Conservation (phyloP, 2,797 vertebrate genomes). For the Fundulus diaphanus region DNA sequence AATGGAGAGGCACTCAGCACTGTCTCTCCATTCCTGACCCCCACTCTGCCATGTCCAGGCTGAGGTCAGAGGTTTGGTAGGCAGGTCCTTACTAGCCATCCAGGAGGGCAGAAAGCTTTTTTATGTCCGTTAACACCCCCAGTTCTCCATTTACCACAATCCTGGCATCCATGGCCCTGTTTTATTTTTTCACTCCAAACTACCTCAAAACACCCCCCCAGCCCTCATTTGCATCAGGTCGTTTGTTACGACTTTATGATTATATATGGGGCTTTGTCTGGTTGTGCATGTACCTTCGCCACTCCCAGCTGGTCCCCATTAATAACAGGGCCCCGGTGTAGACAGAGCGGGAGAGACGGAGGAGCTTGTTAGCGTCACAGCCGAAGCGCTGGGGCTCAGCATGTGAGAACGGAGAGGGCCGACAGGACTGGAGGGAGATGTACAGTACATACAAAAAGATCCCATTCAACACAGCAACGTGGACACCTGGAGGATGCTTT, state of each 20-base stretch:
- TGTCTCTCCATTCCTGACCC: conserved; percentile 70
- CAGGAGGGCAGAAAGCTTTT: conserved; percentile 51
- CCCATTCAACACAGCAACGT: conserved; percentile 38
- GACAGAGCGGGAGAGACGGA: conserved; percentile 75
- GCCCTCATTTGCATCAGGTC: conserved; percentile 84
- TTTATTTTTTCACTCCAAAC: conserved; percentile 64
- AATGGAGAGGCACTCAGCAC: conserved; percentile 50
- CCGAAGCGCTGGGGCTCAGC: conserved; percentile 69
- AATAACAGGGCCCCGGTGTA: conserved; percentile 79
- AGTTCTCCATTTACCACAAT: conserved; percentile 47
- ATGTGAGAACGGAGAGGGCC: conserved; percentile 69
- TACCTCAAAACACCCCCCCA: conserved; percentile 57
- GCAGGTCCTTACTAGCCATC: conserved; percentile 54
- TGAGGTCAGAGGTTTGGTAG: conserved; percentile 61
- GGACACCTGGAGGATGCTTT: conserved; percentile 63
- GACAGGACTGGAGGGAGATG: conserved; percentile 69
- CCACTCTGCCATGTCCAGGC: conserved; percentile 35
- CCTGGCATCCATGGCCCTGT: conserved; percentile 55
- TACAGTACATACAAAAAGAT: conserved; percentile 50
- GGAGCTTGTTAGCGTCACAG: conserved; percentile 81
- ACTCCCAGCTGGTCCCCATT: conserved; percentile 87
- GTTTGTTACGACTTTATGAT: conserved; percentile 87
- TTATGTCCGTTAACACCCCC: conserved; percentile 50
- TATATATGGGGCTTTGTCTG: conserved; percentile 88
- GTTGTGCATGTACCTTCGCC: conserved; percentile 82